A percentile compares a stretch with the other conserved stretches of the same genome.
phyloP scores from a whole-genome alignment of 2,113 vertebrate genomes.

The Felis catus region F.catus_Fca126_mat1.0 CM031424.1:67453001-67453500 shows the following conservation, averaged over 20 bases:
- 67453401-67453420: neutral
- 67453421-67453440: neutral
- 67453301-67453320: slow-evolving; percentile 18
- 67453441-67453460: neutral
- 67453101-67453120: slow-evolving; percentile 51
- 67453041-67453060: slow-evolving; percentile 66
- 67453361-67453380: neutral
- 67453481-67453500: neutral
- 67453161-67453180: neutral
- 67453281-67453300: neutral
- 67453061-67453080: slow-evolving; percentile 47
- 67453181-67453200: neutral
- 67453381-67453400: neutral
- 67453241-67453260: neutral
- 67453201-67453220: slow-evolving; percentile 14
- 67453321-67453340: neutral
- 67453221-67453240: slow-evolving; percentile 2
- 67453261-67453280: neutral
- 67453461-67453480: slow-evolving; percentile 26
- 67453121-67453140: slow-evolving; percentile 30
- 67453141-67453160: slow-evolving; percentile 43
- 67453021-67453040: slow-evolving; percentile 43
- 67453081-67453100: neutral
- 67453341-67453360: neutral
- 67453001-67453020: slow-evolving; percentile 62